A percentile compares a stretch with the other conserved stretches of the same genome.
These are phyloP conservation scores for Dendrocopos noguchii DNA, from an alignment of 2,113 vertebrate species.

Conservation along the genomic window DNA sequence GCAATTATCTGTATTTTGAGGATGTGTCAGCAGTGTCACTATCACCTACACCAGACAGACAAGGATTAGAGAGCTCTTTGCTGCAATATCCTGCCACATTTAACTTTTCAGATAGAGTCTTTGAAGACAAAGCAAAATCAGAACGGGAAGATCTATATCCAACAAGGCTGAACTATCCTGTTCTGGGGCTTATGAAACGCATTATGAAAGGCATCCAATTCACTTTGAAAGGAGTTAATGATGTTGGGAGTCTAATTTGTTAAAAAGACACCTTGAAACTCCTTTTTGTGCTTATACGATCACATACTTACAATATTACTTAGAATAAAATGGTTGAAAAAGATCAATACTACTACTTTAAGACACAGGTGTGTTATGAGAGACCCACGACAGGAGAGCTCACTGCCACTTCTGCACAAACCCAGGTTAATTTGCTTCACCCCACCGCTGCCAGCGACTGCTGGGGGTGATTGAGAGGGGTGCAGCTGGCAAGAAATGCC, in stretches of 20 bases:
- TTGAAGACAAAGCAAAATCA: slow-evolving; percentile 2
- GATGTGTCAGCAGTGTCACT: neutral
- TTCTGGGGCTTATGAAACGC: neutral
- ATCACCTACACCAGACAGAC: neutral
- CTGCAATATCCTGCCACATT: neutral
- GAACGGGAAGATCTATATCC: neutral
- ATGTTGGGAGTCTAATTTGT: neutral
- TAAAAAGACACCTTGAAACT: neutral
- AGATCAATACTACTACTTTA: no score
- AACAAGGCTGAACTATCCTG: neutral
- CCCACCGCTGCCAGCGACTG: neutral
- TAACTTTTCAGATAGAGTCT: neutral
- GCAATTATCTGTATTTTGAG: neutral
- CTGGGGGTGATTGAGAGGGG: neutral
- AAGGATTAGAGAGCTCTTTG: neutral
- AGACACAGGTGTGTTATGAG: neutral
- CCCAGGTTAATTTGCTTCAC: rapidly evolving
- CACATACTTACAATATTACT: neutral
- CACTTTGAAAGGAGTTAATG: neutral
- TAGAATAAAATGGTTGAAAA: neutral
- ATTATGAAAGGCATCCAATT: neutral
- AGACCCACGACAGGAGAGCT: neutral
- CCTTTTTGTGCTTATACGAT: neutral
- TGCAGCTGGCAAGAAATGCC: neutral
- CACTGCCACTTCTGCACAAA: neutral